Evolutionary conservation across 2,797 vertebrate species (phyloP).

Genomic region (Phataginus tetradactyla): DNA sequence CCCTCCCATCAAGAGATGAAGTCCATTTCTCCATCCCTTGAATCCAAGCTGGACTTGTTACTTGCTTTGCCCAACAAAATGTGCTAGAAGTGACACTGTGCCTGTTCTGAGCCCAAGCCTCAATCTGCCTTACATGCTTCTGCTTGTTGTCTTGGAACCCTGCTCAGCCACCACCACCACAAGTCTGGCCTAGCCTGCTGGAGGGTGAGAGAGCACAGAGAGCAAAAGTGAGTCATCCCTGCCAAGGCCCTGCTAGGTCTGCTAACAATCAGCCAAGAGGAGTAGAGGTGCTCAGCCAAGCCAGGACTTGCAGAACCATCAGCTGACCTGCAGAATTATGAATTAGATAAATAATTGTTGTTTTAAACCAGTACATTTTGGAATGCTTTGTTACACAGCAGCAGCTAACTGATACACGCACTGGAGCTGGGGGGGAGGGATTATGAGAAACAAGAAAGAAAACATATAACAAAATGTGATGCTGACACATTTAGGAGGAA

Average conservation of each 20-base stretch:
- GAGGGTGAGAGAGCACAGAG: neutral
- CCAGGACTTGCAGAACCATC: neutral
- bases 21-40: neutral
- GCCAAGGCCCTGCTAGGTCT: neutral
- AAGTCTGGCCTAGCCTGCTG: neutral
- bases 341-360: neutral
- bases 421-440: rapidly evolving
- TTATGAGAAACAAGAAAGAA: neutral
- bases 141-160: neutral
- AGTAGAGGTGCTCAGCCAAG: neutral
- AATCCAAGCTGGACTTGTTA: neutral
- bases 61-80: neutral
- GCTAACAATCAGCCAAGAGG: neutral
- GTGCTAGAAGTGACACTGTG: neutral
- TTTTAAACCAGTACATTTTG: neutral
- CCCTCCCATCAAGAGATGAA: neutral
- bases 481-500: neutral
- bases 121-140: neutral
- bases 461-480: neutral
- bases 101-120: neutral
- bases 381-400: neutral
- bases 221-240: neutral
- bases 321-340: neutral
- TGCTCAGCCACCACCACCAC: neutral
- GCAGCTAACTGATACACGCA: neutral